These are phyloP conservation scores for Bombus pascuorum DNA, from an alignment of 1,140 invertebrate species.

Conservation along the genomic window DNA sequence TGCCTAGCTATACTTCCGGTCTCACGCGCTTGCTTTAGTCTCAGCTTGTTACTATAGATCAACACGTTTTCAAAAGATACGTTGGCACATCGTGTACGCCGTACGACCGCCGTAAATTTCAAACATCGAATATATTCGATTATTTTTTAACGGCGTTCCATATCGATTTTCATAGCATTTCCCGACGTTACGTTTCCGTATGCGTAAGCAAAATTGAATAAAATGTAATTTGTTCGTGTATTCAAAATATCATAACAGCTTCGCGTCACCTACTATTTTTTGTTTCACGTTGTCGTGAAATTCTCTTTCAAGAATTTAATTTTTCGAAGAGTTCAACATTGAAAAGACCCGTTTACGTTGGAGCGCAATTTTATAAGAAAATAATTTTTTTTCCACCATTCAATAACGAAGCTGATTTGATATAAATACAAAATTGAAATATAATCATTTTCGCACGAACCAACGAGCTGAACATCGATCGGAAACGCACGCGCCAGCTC, in stretches of 20 bases:
- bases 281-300: too few relatives aligned
- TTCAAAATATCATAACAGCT: too few relatives aligned
- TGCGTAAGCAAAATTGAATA: too few relatives aligned
- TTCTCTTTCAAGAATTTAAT: too few relatives aligned
- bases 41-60: not conserved
- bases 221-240: too few relatives aligned
- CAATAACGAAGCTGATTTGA: too few relatives aligned
- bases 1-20: not conserved
- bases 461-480: not conserved
- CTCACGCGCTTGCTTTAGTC: not conserved
- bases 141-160: not conserved
- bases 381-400: not conserved
- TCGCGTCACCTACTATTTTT: too few relatives aligned
- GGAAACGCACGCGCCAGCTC: not conserved
- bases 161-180: not conserved
- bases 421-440: not conserved
- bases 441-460: not conserved
- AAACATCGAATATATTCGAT: not conserved
- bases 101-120: not conserved
- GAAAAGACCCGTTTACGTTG: not conserved
- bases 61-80: not conserved
- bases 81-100: not conserved
- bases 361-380: not conserved
- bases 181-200: too few relatives aligned
- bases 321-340: not conserved